Base-by-base conservation (phyloP, 64 coral and sea anemone species). In the Actinia tenebrosa region DNA sequence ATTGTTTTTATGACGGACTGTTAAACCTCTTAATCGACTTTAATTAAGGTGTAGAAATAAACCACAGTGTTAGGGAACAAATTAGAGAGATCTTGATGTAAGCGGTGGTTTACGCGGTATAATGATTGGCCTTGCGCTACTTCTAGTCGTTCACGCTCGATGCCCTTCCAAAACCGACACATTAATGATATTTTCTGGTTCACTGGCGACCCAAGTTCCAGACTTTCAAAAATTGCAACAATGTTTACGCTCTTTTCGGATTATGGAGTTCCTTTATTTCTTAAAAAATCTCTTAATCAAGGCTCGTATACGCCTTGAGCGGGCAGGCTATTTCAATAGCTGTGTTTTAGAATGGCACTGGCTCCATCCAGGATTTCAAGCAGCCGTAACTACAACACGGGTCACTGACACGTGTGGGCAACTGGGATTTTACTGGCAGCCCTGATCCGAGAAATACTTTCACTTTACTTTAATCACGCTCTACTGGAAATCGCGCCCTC, bases 401-500 rank as follows among this genome's bases (percentile, higher is more conserved):
- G 69, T 75, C 69, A 75, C 25, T 75, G 26, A 42, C 26, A 75
- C 69, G n/a, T 26, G 66, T 15, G 69, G 63, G 10, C 6, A 26
- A 75, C 27, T 8, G 7, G 25, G 25, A 75, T 66, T 13, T 5
- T 19, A 22, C 17, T 19, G 30, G 30, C 63, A 75, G 11, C 69
- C 26, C 9, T 75, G 69, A 15, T 42, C 11, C 69, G 26, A 75
- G 3, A 75, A 75, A 43, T 75, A 75, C 23, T 75, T 75, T 75
- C 63, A 22, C 63, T 66, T 66, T 22, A 16, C 56, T 66, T 22
- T 1, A 1, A 75, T 26, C 23, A 30, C 27, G 69, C 69, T 26
- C 69, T 75, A 30, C 14, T 75, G 69, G 13, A 75, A 75, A 75
- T 75, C 69, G 69, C 27, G 69, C 69, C 69, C 69, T 75, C 69